Evolutionary conservation across 2,888 invertebrate genomes (phyloP).

Genomic region (Drosophila acutilabella): DNA sequence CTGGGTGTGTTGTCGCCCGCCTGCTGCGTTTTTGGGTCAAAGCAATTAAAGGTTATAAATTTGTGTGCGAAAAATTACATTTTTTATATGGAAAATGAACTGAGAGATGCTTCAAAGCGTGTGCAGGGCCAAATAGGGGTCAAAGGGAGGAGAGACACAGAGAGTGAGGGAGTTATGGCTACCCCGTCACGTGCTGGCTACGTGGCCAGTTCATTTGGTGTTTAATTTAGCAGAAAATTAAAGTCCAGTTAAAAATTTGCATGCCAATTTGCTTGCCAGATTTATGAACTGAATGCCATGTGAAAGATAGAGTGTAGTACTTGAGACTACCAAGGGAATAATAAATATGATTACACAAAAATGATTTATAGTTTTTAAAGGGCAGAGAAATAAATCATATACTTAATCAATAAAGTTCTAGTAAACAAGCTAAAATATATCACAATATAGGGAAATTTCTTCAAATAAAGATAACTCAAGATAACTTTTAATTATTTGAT

Average conservation of each 20-base stretch:
- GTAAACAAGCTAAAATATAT: neutral
- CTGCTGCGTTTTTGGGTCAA: conserved; percentile 79
- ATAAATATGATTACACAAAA: conserved; percentile 11
- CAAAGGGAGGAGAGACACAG: neutral
- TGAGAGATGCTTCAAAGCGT: conserved; percentile 6
- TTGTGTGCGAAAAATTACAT: conserved; percentile 73
- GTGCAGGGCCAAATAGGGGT: neutral
- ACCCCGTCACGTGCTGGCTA: conserved; percentile 59
- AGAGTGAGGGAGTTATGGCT: neutral
- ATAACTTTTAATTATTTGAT: neutral
- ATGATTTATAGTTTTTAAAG: neutral
- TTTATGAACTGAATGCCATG: conserved; percentile 61
- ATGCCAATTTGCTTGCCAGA: conserved; percentile 63
- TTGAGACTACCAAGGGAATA: conserved; percentile 2
- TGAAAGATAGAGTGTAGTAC: conserved; percentile 15
- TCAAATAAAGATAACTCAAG: no score
- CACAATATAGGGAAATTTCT: no score
- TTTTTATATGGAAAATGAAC: conserved; percentile 40
- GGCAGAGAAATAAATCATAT: neutral
- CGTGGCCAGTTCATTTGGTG: conserved; percentile 73
- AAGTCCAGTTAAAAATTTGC: conserved; percentile 79
- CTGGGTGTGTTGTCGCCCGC: conserved; percentile 39
- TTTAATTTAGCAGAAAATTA: conserved; percentile 80
- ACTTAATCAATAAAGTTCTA: neutral
- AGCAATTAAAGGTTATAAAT: conserved; percentile 82